Percentiles rank a stretch among this genome's conserved stretches.
These are phyloP conservation scores for Paguma larvata DNA, from an alignment of 2,797 vertebrate genomes.

Conservation along the genomic window DNA sequence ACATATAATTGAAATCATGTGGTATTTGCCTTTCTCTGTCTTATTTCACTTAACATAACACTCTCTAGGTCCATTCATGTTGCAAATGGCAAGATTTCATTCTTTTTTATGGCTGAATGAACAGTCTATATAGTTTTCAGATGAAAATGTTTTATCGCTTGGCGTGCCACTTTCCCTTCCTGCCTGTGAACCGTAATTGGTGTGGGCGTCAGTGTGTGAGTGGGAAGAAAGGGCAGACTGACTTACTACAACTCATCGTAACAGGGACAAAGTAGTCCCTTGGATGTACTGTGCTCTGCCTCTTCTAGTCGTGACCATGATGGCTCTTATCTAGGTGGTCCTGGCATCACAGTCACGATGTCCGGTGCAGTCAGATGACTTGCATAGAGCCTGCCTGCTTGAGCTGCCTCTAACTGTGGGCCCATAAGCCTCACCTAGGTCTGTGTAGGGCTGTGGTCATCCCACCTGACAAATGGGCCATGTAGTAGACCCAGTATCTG, in stretches of 20 bases:
- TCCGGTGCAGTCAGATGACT: not conserved
- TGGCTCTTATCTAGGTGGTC: not conserved
- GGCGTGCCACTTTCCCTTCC: not conserved
- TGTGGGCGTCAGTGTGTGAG: too few relatives aligned
- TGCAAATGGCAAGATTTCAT: not conserved
- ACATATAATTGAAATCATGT: not conserved
- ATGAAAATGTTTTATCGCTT: not conserved
- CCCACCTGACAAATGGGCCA: accelerated
- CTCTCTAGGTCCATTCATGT: not conserved
- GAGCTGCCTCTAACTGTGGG: not conserved
- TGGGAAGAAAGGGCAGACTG: not conserved
- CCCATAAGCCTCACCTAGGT: too few relatives aligned
- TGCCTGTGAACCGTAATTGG: not conserved
- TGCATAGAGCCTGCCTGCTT: not conserved
- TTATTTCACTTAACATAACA: not conserved
- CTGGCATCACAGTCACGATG: not conserved
- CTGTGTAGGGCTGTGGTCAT: not conserved
- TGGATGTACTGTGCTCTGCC: not conserved
- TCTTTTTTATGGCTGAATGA: not conserved
- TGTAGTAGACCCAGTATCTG: not conserved
- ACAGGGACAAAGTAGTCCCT: not conserved
- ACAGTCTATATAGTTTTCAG: not conserved
- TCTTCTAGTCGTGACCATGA: not conserved
- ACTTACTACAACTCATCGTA: not conserved
- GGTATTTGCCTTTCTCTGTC: not conserved